Conservation (phyloP, 2,113 vertebrate species). For the Zeus faber region DNA sequence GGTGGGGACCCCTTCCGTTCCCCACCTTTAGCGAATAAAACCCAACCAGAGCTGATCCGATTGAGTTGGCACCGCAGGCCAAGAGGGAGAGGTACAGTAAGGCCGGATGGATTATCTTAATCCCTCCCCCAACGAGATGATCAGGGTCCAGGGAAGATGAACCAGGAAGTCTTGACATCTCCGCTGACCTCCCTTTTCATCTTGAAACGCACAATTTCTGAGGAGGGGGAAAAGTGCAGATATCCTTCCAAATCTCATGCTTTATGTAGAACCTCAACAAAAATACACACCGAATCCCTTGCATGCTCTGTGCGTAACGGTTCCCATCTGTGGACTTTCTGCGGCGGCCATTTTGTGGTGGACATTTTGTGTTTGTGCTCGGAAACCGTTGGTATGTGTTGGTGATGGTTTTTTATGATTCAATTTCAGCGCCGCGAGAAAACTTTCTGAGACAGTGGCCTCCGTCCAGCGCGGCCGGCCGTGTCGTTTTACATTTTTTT, state of each 20-base stretch:
- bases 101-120: slow-evolving; percentile 72
- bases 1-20: slow-evolving; percentile 44
- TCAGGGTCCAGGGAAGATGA: slow-evolving; percentile 58
- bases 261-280: slow-evolving; percentile 16
- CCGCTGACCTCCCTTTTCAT: slow-evolving; percentile 41
- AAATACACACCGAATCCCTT: slow-evolving; percentile 24
- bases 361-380: slow-evolving; percentile 43
- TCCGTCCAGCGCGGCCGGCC: not conserved
- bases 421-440: slow-evolving; percentile 43
- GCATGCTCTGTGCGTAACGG: slow-evolving; percentile 28
- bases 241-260: slow-evolving; percentile 16
- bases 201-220: slow-evolving; percentile 25
- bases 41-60: slow-evolving; percentile 64
- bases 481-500: not conserved
- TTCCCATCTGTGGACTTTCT: slow-evolving; percentile 31
- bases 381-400: slow-evolving; percentile 41
- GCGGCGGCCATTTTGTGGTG: slow-evolving; percentile 60
- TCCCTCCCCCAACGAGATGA: slow-evolving; percentile 53
- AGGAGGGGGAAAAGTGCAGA: slow-evolving; percentile 16
- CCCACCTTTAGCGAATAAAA: slow-evolving; percentile 61
- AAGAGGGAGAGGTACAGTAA: slow-evolving; percentile 62
- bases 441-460: slow-evolving; percentile 14
- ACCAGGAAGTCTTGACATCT: slow-evolving; percentile 48
- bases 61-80: slow-evolving; percentile 58
- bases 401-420: slow-evolving; percentile 42